Evolutionary conservation across 1,140 invertebrate species (phyloP).

Genomic region (Artemia franciscana): DNA sequence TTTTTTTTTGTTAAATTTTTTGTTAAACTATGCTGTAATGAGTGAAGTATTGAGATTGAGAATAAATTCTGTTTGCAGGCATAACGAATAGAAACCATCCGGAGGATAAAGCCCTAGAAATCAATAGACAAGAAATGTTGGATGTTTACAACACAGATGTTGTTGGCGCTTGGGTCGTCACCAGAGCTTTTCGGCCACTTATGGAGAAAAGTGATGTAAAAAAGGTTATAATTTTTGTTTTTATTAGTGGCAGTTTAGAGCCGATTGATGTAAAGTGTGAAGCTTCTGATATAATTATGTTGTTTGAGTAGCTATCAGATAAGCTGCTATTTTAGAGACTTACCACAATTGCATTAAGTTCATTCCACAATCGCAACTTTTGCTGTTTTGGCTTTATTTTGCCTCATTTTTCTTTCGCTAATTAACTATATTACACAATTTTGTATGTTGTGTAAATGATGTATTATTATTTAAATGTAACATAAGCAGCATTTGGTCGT

Average conservation of each 20-base stretch:
- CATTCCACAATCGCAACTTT: background rate
- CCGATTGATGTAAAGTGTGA: background rate
- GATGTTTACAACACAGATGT: constrained; percentile 7
- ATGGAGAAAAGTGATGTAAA: constrained; percentile 5
- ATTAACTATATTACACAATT: no score
- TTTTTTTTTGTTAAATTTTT: no score
- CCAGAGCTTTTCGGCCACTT: constrained; percentile 2
- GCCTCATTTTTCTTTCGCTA: background rate
- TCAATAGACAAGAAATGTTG: constrained; percentile 5
- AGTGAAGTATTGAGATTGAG: no score
- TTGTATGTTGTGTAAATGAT: no score
- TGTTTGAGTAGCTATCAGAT: background rate
- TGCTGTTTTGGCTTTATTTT: background rate
- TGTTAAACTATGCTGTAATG: no score
- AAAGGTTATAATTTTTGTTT: constrained; percentile 6
- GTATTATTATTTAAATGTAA: no score
- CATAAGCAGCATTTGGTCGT: no score
- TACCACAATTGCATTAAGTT: no score
- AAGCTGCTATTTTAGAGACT: no score
- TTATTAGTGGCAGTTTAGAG: background rate
- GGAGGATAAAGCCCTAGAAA: constrained; percentile 4
- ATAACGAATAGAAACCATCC: constrained; percentile 6
- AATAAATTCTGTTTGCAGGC: background rate
- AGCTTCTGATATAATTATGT: background rate
- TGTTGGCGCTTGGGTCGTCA: constrained; percentile 4